Conservation (phyloP, 2,888 invertebrate genomes). For the Heliconius charithonia region DNA sequence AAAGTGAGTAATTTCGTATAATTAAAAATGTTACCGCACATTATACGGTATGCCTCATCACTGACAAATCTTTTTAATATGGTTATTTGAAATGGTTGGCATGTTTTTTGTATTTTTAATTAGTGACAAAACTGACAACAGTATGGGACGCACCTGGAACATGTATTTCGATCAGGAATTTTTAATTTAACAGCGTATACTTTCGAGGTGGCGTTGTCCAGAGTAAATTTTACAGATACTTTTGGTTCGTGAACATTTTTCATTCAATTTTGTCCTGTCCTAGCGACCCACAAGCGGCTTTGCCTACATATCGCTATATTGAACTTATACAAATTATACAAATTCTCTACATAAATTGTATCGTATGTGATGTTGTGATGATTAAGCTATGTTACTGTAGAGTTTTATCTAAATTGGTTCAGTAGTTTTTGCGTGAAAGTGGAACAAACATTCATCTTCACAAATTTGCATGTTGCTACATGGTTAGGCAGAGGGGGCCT, state of each 20-base stretch:
- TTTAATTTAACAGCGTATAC: constrained; percentile 9
- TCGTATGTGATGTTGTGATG: no score
- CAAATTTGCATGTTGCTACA: no score
- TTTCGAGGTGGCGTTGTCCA: constrained; percentile 1
- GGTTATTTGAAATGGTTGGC: constrained; percentile 4
- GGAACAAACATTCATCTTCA: neutral
- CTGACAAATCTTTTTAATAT: neutral
- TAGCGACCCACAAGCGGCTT: neutral
- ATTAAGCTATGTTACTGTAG: neutral
- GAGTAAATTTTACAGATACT: neutral
- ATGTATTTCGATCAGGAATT: constrained; percentile 10
- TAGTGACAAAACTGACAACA: neutral
- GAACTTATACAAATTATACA: no score
- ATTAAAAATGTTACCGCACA: constrained; percentile 4
- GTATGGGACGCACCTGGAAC: neutral
- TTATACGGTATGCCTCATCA: constrained; percentile 6
- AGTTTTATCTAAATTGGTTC: neutral
- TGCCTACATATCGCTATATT: neutral
- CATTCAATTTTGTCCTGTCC: constrained; percentile 2
- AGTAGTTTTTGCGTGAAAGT: neutral
- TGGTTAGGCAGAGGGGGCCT: no score
- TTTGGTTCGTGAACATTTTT: neutral
- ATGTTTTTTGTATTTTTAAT: neutral
- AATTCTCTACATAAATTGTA: neutral
- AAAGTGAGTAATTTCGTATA: neutral